phyloP scores from a whole-genome alignment of 2,113 vertebrate genomes.

The Myotis yumanensis region DNA sequence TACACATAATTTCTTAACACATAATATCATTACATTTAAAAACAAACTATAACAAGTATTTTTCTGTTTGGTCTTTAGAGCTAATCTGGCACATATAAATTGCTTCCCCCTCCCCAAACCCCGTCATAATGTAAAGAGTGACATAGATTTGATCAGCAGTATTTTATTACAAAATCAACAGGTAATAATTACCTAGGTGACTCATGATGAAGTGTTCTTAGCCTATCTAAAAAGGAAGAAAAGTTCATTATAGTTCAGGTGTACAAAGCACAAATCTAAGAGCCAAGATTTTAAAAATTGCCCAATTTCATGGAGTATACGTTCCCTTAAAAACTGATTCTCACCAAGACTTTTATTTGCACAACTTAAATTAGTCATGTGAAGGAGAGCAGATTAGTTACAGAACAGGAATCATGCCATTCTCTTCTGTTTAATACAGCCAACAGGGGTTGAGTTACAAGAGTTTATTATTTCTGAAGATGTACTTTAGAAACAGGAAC shows the following conservation, averaged over 20 bases:
- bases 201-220: constrained; percentile 77
- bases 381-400: constrained; percentile 53
- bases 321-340: constrained; percentile 47
- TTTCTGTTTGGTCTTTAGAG: constrained; percentile 65
- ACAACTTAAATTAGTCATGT: constrained; percentile 49
- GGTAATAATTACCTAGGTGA: constrained; percentile 80
- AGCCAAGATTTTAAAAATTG: constrained; percentile 40
- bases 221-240: constrained; percentile 68
- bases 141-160: constrained; percentile 75
- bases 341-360: constrained; percentile 47
- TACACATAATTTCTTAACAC: background rate
- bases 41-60: constrained; percentile 26
- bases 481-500: constrained; percentile 40
- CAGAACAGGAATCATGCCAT: constrained; percentile 22
- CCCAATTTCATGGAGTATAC: constrained; percentile 17
- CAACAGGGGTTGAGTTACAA: constrained; percentile 76
- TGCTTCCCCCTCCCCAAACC: background rate
- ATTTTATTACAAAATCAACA: constrained; percentile 78
- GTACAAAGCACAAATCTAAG: constrained; percentile 57
- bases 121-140: constrained; percentile 68
- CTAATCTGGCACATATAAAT: constrained; percentile 53
- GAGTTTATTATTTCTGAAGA: constrained; percentile 82
- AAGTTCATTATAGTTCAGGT: constrained; percentile 80
- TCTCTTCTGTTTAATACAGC: constrained; percentile 68
- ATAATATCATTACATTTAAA: background rate